A percentile compares a stretch with the other conserved stretches of the same genome.
These are phyloP conservation scores for Nothoprocta perdicaria DNA, from an alignment of 2,113 vertebrate genomes.

Conservation along the genomic window DNA sequence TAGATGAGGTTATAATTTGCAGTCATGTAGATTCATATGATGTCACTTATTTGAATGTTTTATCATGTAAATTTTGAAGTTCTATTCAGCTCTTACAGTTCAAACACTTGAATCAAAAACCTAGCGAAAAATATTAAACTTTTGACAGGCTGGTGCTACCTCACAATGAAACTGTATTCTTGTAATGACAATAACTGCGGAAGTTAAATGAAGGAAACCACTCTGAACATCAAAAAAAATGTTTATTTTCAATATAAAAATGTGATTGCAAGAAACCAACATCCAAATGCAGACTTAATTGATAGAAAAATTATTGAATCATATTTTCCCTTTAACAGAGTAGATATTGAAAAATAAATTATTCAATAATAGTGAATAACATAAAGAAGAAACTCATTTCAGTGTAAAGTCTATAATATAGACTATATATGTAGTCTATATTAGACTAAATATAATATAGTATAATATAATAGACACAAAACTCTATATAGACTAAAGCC, in stretches of 20 bases:
- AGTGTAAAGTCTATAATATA: background rate
- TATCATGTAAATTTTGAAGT: background rate
- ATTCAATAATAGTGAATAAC: background rate
- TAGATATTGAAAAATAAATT: background rate
- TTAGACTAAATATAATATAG: no score
- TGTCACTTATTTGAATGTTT: background rate
- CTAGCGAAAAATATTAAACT: background rate
- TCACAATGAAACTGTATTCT: background rate
- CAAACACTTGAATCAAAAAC: conserved; percentile 10
- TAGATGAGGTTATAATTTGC: background rate
- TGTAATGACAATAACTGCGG: background rate
- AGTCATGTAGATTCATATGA: background rate
- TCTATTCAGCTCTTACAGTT: conserved; percentile 1
- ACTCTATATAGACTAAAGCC: no score
- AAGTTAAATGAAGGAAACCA: background rate
- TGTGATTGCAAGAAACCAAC: background rate
- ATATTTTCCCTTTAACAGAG: background rate
- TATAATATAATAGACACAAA: no score
- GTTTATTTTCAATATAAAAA: background rate
- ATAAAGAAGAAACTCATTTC: background rate
- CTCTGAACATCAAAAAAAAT: background rate
- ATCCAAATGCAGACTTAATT: accelerated
- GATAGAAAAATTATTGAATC: background rate
- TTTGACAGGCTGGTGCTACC: background rate
- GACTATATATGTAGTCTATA: no score